phyloP scores from a whole-genome alignment of 2,888 invertebrate species.

The Acronicta leporina region DNA sequence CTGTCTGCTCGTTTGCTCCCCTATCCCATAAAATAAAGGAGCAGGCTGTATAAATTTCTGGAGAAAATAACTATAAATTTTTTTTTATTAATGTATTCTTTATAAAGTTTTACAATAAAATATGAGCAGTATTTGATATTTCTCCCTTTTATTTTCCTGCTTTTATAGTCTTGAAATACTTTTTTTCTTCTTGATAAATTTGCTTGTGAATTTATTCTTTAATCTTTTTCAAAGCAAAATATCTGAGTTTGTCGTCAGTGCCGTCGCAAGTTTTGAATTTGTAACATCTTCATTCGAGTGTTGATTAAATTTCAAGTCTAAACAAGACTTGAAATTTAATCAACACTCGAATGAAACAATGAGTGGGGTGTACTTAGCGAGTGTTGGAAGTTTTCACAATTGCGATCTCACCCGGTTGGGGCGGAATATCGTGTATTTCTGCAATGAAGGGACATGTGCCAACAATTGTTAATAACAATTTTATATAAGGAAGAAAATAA shows the following conservation, averaged over 20 bases:
- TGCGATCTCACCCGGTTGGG: conserved; percentile 9
- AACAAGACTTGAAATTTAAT: no score
- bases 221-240: background rate
- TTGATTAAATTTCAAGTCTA: conserved; percentile 46
- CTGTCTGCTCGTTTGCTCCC: no score
- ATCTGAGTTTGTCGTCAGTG: background rate
- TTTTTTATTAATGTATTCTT: background rate
- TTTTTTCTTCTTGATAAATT: no score
- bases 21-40: no score
- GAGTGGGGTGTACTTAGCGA: conserved; percentile 31
- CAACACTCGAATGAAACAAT: no score
- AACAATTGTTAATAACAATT: conserved; percentile 2
- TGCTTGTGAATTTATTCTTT: no score
- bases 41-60: background rate
- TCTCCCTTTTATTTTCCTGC: background rate
- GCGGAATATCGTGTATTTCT: conserved; percentile 15
- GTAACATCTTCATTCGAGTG: conserved; percentile 14
- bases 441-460: conserved; percentile 14
- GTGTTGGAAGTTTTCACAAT: conserved; percentile 31
- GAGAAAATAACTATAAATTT: background rate
- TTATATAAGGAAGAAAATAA: no score
- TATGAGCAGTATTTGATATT: background rate
- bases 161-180: background rate
- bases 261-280: conserved; percentile 10
- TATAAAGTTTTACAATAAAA: background rate